Base-by-base conservation (phyloP, 2,888 invertebrate genomes). In the Sarcophaga rosellei region DNA sequence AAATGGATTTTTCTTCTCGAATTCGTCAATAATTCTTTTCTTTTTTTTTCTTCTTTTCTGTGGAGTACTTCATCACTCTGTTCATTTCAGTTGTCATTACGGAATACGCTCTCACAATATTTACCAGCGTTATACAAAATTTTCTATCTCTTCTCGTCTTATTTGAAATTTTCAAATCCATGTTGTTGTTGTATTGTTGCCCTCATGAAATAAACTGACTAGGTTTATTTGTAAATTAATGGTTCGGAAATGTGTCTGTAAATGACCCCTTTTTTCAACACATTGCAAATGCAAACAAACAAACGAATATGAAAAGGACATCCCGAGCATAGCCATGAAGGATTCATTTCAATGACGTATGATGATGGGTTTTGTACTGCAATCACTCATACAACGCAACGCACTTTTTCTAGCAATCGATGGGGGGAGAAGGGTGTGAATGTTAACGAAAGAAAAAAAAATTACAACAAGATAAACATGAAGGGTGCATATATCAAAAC, bases 151-250 rank as follows among this genome's bases (percentile, higher is more conserved):
- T 35, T 35, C 35, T 35, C 2, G 35, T 35, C 35, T 12, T 53
- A 15, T 15, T 53, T 15, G 0, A 53, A 15, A 53, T 53, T 53
- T 53, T 53, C 17, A 53, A 12, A 53, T 4, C 12, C 12, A 53
- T 35, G 1, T 2, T 35, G 35, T 35, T 35, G 35, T 35, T 35
- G 35, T 35, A 35, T 35, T 35, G 23, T 25, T 21, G 59, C n/a
- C 4, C 12, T 0, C 0, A 61, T 20, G 21, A 62, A 73, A 83
- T 77, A 68, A 84, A 88, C 85, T 86, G 85, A 87, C 84, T 88
- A 88, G 87, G 88, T 88, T 86, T 88, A 87, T 89, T 88, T 88
- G 88, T 87, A 89, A 89, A 90, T 90, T 90, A 90, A 89, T 90
- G 90, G 89, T 88, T 89, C 89, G 90, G 89, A 90, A 90, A 89